Evolutionary conservation across 2,113 vertebrate species (phyloP).

Genomic region (Peucedramus taeniatus): DNA sequence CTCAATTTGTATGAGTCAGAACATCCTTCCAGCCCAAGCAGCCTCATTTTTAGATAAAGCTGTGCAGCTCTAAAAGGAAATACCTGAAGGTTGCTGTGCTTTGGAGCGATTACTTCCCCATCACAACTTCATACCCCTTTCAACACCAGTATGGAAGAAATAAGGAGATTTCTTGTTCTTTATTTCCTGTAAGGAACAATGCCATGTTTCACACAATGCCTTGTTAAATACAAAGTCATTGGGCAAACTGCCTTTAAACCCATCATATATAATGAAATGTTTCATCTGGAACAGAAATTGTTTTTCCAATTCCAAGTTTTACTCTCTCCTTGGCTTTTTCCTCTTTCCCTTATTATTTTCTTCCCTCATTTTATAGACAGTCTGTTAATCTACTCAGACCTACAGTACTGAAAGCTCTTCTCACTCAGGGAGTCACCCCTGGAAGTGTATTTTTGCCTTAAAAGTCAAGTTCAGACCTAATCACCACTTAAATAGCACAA

Average conservation of each 20-base stretch:
- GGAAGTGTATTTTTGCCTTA: not conserved
- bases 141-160: slow-evolving; percentile 17
- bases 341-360: not conserved
- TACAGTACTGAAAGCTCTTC: not conserved
- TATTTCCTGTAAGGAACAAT: slow-evolving; percentile 65
- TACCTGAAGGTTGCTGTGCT: not conserved
- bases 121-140: slow-evolving; percentile 28
- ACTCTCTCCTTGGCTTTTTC: not conserved
- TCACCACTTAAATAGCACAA: not conserved
- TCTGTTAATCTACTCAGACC: slow-evolving; percentile 45
- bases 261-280: slow-evolving; percentile 5
- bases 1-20: not conserved
- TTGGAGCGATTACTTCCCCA: slow-evolving; percentile 34
- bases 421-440: not conserved
- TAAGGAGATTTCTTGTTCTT: slow-evolving; percentile 41
- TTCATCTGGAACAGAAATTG: slow-evolving; percentile 33
- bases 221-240: slow-evolving; percentile 7
- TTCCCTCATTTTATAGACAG: not conserved
- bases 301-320: slow-evolving; percentile 19
- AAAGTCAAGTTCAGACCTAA: slow-evolving; percentile 29
- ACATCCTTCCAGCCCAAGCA: not conserved
- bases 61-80: slow-evolving; percentile 50
- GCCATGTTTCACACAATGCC: slow-evolving; percentile 54
- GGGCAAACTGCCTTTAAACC: not conserved
- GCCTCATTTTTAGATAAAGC: not conserved